These are phyloP conservation scores for Opisthograptis luteolata DNA, from an alignment of 2,888 invertebrate species.

Conservation along the genomic window DNA sequence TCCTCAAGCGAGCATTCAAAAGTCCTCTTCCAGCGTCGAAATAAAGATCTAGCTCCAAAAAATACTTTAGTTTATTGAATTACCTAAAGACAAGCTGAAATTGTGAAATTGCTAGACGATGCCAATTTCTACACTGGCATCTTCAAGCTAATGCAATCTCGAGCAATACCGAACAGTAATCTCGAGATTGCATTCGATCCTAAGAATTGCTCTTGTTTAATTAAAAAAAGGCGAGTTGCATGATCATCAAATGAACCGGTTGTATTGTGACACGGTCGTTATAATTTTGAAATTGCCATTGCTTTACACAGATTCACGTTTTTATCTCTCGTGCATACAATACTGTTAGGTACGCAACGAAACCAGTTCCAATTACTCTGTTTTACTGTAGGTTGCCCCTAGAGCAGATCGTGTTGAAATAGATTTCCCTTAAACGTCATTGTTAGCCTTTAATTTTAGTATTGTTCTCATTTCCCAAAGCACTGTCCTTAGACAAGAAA, in stretches of 20 bases:
- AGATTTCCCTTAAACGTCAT: not conserved
- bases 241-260: conserved; percentile 2
- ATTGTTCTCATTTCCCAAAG: not conserved
- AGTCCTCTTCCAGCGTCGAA: too few species aligned
- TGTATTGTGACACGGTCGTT: not conserved
- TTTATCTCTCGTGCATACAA: conserved; percentile 14
- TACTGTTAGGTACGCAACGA: conserved; percentile 9
- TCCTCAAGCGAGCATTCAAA: too few species aligned
- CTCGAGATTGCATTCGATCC: too few species aligned
- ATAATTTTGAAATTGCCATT: conserved; percentile 14
- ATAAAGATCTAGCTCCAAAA: too few species aligned
- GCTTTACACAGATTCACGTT: conserved; percentile 6
- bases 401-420: conserved; percentile 6
- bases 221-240: not conserved
- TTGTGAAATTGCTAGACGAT: too few species aligned
- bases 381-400: conserved; percentile 2
- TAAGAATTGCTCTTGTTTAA: too few species aligned
- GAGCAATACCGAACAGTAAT: too few species aligned
- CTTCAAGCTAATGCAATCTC: too few species aligned
- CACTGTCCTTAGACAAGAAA: too few species aligned
- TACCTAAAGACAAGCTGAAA: too few species aligned
- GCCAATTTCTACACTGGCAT: too few species aligned
- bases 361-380: conserved; percentile 9
- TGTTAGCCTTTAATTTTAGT: not conserved
- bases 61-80: too few species aligned